Base-by-base conservation (phyloP, 2,888 invertebrate genomes). In the Lasioglossum malachurum region DNA sequence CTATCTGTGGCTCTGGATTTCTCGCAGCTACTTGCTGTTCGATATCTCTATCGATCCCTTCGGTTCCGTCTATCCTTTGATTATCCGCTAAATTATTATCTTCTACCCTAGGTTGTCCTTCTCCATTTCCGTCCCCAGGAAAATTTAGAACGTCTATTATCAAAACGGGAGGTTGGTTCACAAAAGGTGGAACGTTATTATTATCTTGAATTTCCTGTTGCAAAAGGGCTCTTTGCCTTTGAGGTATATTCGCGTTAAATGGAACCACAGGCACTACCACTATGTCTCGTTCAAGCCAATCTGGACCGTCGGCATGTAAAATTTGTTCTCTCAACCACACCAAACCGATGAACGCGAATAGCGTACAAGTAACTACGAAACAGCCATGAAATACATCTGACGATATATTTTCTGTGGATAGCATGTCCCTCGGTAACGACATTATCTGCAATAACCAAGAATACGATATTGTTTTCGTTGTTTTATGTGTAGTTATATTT, bases 301-400 rank as follows among this genome's bases (percentile, higher is more conserved):
- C 99, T 0, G 99, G 99, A 0, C 99, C 99, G 46, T 99, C 99
- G 0, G 99, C 99, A 94, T 99, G 98, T 93, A 99, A 96, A 86
- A 99, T 99, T 96, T 99, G 99, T 95, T 99, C 99, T 89, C 99
- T 96, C 75, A 99, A 96, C 99, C 99, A 99, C 7, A 99, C 98
- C 74, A 99, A 96, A 10, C 99, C 99, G 92, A 99, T 99, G 94
- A 99, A 99, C 0, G 98, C 98, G 95, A 99, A 98, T 83, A 99
- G 95, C 3, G 99, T 99, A 94, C 99, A 99, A 4, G 98, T 98
- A 19, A 99, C 99, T 57, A 99, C 99, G 95, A 99, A 98, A 95
- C 98, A 98, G 23, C 99, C 99, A 87, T 99, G 98, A 94, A 99
- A 98, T 86, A 99, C 98, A 96, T 99, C 99, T 46, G 98, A 97